Evolutionary conservation across 1,140 invertebrate genomes (phyloP).

Genomic region (Trachymyrmex septentrionalis): DNA sequence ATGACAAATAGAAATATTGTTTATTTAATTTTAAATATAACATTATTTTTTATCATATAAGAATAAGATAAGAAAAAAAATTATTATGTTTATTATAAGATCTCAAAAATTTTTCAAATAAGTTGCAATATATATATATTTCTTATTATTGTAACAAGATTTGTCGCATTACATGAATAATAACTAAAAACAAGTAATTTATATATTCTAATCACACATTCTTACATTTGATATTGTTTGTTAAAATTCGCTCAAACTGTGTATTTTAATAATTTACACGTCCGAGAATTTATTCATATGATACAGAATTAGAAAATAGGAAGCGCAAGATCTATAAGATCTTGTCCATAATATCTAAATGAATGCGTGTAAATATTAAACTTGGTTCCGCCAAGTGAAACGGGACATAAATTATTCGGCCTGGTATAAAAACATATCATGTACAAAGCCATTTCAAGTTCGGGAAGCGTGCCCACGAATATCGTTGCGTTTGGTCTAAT

Average conservation of each 20-base stretch:
- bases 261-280: background rate
- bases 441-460: conserved; percentile 96
- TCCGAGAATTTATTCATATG: background rate
- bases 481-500: conserved; percentile 92
- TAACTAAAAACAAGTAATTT: background rate
- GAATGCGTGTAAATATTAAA: conserved; percentile 91
- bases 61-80: background rate
- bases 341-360: conserved; percentile 91
- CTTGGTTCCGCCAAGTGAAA: conserved; percentile 90
- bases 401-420: conserved; percentile 90
- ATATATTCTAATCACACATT: background rate
- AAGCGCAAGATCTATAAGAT: conserved; percentile 92
- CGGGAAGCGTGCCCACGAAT: conserved; percentile 96
- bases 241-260: background rate
- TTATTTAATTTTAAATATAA: background rate
- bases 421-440: conserved; percentile 94
- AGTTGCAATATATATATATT: background rate
- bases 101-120: background rate
- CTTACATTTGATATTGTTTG: background rate
- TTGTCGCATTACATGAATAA: background rate
- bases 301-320: conserved; percentile 86
- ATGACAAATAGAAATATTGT: background rate
- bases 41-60: background rate
- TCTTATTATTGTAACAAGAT: conserved; percentile 7
- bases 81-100: background rate